Evolutionary conservation across 2,113 vertebrate genomes (phyloP), one percentile per base, ranked within the genome.

Genomic region (Leuciscus idus): DNA sequence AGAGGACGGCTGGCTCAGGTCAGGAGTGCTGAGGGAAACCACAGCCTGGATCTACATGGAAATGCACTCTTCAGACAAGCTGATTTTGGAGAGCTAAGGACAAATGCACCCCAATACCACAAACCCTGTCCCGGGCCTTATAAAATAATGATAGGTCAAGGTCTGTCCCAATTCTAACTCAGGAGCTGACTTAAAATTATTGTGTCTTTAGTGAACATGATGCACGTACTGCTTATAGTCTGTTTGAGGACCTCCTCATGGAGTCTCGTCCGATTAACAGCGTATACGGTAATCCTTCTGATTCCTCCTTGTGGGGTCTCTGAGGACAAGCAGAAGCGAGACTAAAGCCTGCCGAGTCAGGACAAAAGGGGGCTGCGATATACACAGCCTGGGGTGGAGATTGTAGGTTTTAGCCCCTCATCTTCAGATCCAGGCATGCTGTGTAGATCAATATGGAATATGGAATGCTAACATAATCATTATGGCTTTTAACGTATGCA

Each of bases 11-110:
- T 26, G 52, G 81, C 13, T 64, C 4, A 36, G 61, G 26, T 23
- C 57, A 68, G 68, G 57, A 57, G 87, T 84, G 85, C 75, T 80
- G 76, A 57, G 75, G 78, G 46, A 84, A 86, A 72, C 85, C 61
- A 62, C 39, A 85, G 70, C n/a, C 50, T 62, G 28, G 64, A 52
- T 68, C 78, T 85, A 89, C 88, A 89, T 77, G 85, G 52, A 89
- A 89, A 87, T 87, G 83, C 88, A 87, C 85, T 89, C 83, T 87
- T 82, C 62, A 81, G 78, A 84, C 85, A 84, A 89, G 85, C 82
- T 87, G 88, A 76, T 87, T 81, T 72, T 78, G 83, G 50, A 76
- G 73, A 85, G 72, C 66, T 81, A 26, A 82, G 83, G 88, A 89
- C 83, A 87, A 81, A 30, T 15, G 6, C 39, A 64, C 48, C 39